Evolutionary conservation across 30 jellyfish, hydroid and myxozoan genomes (phyloP).

Genomic region (Euphysa ruthae): DNA sequence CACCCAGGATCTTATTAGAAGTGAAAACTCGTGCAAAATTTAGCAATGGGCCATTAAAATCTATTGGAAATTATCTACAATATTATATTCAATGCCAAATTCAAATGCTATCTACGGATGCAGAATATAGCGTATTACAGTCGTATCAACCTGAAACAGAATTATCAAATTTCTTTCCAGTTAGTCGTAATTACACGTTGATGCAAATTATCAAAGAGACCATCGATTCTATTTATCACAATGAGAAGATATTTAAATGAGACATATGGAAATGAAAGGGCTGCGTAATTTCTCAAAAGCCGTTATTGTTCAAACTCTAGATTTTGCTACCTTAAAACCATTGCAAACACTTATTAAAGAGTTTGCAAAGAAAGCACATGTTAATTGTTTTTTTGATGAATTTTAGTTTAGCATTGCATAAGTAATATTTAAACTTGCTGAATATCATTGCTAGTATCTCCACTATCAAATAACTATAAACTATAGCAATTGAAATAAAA

Average conservation of each 20-base stretch:
- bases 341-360: not conserved
- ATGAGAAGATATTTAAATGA: not conserved
- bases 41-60: not conserved
- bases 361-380: not conserved
- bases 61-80: not conserved
- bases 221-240: not conserved
- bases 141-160: constrained; percentile 20
- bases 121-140: constrained; percentile 10
- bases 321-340: not conserved
- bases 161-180: not conserved
- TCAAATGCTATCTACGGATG: not conserved
- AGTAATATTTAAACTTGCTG: not conserved
- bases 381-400: not conserved
- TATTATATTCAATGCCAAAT: constrained; percentile 1
- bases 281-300: not conserved
- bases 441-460: too few species aligned
- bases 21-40: not conserved
- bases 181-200: not conserved
- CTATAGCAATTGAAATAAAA: too few species aligned
- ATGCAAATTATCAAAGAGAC: not conserved
- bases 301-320: not conserved
- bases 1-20: not conserved
- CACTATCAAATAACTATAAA: too few species aligned
- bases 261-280: not conserved
- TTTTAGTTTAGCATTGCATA: not conserved